Evolutionary conservation across 2,888 invertebrate genomes (phyloP), one percentile per base, ranked within the genome.

Genomic region (Agrypnus murinus): DNA sequence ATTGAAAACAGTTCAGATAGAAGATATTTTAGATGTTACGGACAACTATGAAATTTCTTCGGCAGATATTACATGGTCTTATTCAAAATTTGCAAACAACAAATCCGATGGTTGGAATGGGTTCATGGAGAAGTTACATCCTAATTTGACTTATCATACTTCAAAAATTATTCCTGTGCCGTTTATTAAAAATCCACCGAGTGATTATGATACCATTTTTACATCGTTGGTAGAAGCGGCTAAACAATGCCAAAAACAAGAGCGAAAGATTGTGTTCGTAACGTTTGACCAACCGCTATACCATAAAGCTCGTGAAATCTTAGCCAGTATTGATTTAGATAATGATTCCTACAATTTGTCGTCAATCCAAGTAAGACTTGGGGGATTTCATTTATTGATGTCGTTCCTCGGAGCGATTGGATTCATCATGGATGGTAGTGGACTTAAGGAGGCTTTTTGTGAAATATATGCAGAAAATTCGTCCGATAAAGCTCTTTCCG

Each of bases 391-490:
- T 69, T 43, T 77, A 31, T 32, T 81, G 9, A 81, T 83, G 81
- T 81, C 79, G 14, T 84, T 79, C 66, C 60, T 83, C 48, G 81
- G 81, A 62, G 38, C 77, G 6, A 75, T 84, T 48, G 84, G 84
- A 19, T 71, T 76, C 58, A 74, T 83, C 31, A 85, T 85, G 84
- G 72, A 72, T 12, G 83, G 83, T 7, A 80, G 78, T 70, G 81
- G 81, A 12, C 50, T 81, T 9, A 74, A 75, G 43, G 79, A 81
- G 45, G 57, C 75, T 14, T 75, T 77, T 45, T 66, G 60, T 55
- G 57, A 45, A 10, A 74, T 81, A 43, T 81, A 74, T 72, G 77
- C 83, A 72, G 71, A 74, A 63, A 72, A 72, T 48, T 78, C 79
- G 8, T 73, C 74, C n/a, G 79, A 79, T 2, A 79, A 81, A 77